Conservation (phyloP, 1,140 invertebrate species). For the Drosophila lacertosa region DNA sequence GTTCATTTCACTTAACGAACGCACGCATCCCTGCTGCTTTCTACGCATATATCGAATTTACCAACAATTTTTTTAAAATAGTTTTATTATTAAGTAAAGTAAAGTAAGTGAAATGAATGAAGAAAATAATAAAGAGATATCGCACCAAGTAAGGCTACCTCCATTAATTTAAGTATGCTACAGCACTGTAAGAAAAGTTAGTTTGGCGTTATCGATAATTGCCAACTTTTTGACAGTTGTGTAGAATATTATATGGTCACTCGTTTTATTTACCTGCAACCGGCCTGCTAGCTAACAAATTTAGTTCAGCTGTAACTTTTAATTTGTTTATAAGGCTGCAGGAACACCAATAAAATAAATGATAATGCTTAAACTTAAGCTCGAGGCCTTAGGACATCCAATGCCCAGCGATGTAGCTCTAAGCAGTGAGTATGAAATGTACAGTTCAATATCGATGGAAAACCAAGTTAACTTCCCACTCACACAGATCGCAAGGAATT, state of each 20-base stretch:
- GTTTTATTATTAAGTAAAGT: too few species aligned
- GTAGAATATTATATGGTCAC: slow-evolving; percentile 1
- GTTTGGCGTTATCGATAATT: slow-evolving; percentile 2
- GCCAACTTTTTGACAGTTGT: neutral
- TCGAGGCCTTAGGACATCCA: slow-evolving; percentile 88
- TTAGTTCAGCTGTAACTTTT: slow-evolving; percentile 4
- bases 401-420: slow-evolving; percentile 84
- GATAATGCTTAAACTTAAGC: slow-evolving; percentile 61
- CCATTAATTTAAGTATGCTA: too few species aligned
- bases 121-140: too few species aligned
- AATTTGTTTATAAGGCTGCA: slow-evolving; percentile 19
- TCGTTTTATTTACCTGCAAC: neutral
- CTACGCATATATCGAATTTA: too few species aligned
- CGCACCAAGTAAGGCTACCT: too few species aligned
- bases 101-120: too few species aligned
- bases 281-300: neutral
- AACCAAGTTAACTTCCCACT: neutral
- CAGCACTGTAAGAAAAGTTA: too few species aligned
- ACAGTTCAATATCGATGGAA: neutral
- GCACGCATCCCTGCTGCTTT: too few species aligned
- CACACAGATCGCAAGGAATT: slow-evolving; percentile 91
- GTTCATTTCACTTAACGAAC: too few species aligned
- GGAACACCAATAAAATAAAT: too few species aligned
- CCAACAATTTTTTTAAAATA: too few species aligned
- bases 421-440: slow-evolving; percentile 35